A percentile compares a stretch with the other conserved stretches of the same genome.
These are phyloP conservation scores for Morinoia aosen DNA, from an alignment of 2,888 invertebrate species.

Conservation along the genomic window DNA sequence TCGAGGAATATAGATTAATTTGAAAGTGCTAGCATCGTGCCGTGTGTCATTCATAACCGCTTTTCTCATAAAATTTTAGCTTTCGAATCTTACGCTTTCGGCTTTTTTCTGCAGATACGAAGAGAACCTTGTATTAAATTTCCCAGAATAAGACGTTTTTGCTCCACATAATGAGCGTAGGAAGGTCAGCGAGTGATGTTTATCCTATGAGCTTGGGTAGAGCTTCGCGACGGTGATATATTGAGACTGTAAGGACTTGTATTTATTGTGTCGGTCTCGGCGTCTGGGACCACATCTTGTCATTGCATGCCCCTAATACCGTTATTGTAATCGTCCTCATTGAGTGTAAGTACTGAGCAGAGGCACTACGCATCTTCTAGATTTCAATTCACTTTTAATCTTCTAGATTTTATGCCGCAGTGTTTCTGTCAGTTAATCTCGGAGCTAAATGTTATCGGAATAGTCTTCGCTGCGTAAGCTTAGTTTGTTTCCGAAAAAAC, in stretches of 20 bases:
- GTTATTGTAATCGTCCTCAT: neutral
- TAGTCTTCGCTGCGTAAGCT: neutral
- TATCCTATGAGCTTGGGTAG: neutral
- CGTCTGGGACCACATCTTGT: conserved; percentile 10
- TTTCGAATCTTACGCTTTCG: neutral
- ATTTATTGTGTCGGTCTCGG: neutral
- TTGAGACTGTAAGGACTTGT: neutral
- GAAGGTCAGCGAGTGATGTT: neutral
- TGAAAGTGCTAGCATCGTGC: neutral
- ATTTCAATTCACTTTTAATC: no score
- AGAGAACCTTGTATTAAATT: neutral
- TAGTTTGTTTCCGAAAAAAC: neutral
- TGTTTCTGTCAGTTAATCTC: neutral
- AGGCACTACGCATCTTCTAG: neutral
- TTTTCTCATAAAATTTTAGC: neutral
- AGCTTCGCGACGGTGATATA: neutral
- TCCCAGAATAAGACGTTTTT: neutral
- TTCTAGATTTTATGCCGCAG: neutral
- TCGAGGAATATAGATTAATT: neutral
- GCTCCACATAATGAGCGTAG: neutral
- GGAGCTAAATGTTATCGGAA: neutral
- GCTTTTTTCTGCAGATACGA: neutral
- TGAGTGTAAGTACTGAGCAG: neutral
- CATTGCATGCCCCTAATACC: neutral
- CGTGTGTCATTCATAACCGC: neutral